A percentile compares a stretch with the other conserved stretches of the same genome.
phyloP scores from a whole-genome alignment of 2,797 vertebrate genomes.

The Danio tinwini region DNA sequence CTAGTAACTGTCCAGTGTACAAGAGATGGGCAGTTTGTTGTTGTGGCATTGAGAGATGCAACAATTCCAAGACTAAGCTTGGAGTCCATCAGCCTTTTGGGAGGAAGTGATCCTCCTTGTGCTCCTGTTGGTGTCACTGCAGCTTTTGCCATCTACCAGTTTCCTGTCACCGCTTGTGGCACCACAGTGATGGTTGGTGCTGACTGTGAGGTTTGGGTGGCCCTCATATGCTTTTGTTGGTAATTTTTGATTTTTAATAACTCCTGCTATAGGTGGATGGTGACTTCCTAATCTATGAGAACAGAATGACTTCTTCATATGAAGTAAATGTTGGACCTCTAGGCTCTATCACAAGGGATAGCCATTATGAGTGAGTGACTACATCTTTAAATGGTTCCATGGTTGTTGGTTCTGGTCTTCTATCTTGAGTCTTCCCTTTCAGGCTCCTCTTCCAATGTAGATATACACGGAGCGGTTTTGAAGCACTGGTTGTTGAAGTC shows the following conservation, averaged over 20 bases:
- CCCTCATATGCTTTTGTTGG: neutral
- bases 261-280: slow-evolving; percentile 64
- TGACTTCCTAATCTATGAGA: slow-evolving; percentile 71
- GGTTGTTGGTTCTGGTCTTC: neutral
- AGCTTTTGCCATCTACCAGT: slow-evolving; percentile 75
- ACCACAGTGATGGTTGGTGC: slow-evolving; percentile 64
- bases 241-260: neutral
- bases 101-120: slow-evolving; percentile 52
- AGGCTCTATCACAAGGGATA: slow-evolving; percentile 76
- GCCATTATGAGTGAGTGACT: slow-evolving; percentile 67
- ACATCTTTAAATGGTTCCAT: slow-evolving; percentile 18
- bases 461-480: slow-evolving; percentile 60
- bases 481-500: slow-evolving; percentile 64
- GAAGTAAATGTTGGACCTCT: slow-evolving; percentile 63
- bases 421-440: neutral
- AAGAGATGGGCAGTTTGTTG: slow-evolving; percentile 71
- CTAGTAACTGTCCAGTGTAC: slow-evolving; percentile 79
- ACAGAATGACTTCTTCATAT: slow-evolving; percentile 68
- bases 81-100: slow-evolving; percentile 59
- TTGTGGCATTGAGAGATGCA: slow-evolving; percentile 71
- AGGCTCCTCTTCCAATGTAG: slow-evolving; percentile 72
- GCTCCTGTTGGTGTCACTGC: slow-evolving; percentile 58
- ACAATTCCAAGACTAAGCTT: slow-evolving; percentile 70
- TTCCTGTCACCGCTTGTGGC: slow-evolving; percentile 71
- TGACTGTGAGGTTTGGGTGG: neutral